Evolutionary conservation across 1,140 invertebrate species (phyloP).

Genomic region (Armadillidium nasatum): DNA sequence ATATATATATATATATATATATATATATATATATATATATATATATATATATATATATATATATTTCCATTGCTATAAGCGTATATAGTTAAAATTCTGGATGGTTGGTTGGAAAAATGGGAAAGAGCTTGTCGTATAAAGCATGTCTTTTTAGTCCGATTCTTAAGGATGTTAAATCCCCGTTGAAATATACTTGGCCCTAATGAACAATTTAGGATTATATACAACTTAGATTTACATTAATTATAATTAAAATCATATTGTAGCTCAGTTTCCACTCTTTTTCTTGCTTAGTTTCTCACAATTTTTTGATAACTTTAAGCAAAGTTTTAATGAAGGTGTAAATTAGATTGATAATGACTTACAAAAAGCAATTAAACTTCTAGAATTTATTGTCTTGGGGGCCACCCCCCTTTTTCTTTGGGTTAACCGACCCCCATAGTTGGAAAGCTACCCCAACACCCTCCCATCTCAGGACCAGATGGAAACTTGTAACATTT

Average conservation of each 20-base stretch:
- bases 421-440: not conserved
- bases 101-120: too few species aligned
- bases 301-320: constrained; percentile 32
- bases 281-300: constrained; percentile 31
- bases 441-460: not conserved
- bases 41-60: too few species aligned
- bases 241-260: constrained; percentile 14
- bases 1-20: too few species aligned
- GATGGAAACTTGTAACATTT: too few species aligned
- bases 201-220: constrained; percentile 1
- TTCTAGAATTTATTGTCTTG: constrained; percentile 43
- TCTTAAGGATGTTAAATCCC: not conserved
- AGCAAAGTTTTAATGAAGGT: constrained; percentile 45
- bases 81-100: too few species aligned
- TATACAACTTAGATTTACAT: constrained; percentile 1
- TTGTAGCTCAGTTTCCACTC: not conserved
- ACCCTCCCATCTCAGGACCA: too few species aligned
- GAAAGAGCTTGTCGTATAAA: not conserved
- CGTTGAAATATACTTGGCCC: not conserved
- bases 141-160: not conserved
- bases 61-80: too few species aligned
- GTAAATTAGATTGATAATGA: constrained; percentile 46
- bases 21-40: too few species aligned
- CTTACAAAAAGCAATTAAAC: constrained; percentile 45
- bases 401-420: too few species aligned